phyloP scores from a whole-genome alignment of 2,888 invertebrate species.

The Arenicola marina region DNA sequence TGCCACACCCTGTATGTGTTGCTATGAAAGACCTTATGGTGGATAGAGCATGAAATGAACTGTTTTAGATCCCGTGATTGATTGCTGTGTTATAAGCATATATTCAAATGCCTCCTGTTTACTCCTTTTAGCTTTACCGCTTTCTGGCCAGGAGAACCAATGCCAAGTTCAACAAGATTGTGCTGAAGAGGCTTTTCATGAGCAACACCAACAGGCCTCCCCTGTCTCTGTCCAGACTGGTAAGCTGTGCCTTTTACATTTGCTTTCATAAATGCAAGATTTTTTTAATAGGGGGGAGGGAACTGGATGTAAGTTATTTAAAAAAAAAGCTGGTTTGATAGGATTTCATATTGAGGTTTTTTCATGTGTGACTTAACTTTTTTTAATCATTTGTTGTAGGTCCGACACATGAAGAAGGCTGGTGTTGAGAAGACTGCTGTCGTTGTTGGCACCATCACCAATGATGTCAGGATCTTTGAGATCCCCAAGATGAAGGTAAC shows the following conservation, averaged over 20 bases:
- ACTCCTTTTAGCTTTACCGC: slow-evolving; percentile 77
- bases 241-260: slow-evolving; percentile 41
- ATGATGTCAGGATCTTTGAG: slow-evolving; percentile 87
- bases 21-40: too few relatives aligned
- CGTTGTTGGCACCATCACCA: slow-evolving; percentile 92
- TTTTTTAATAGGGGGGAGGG: too few relatives aligned
- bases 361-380: neutral
- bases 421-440: slow-evolving; percentile 89
- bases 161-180: slow-evolving; percentile 94
- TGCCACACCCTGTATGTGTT: too few relatives aligned
- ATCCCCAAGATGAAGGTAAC: slow-evolving; percentile 85
- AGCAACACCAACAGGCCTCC: slow-evolving; percentile 94
- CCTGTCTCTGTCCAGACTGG: slow-evolving; percentile 85
- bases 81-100: too few relatives aligned
- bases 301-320: neutral
- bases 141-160: slow-evolving; percentile 95
- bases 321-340: neutral
- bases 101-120: neutral
- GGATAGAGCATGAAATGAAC: too few relatives aligned
- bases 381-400: slow-evolving; percentile 41
- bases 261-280: too few relatives aligned
- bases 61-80: too few relatives aligned
- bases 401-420: slow-evolving; percentile 83
- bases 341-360: neutral
- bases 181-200: slow-evolving; percentile 95